A percentile compares a stretch with the other conserved stretches of the same genome.
phyloP scores from a whole-genome alignment of 2,888 invertebrate species.

The Rhopalosiphum nymphaeae region DNA sequence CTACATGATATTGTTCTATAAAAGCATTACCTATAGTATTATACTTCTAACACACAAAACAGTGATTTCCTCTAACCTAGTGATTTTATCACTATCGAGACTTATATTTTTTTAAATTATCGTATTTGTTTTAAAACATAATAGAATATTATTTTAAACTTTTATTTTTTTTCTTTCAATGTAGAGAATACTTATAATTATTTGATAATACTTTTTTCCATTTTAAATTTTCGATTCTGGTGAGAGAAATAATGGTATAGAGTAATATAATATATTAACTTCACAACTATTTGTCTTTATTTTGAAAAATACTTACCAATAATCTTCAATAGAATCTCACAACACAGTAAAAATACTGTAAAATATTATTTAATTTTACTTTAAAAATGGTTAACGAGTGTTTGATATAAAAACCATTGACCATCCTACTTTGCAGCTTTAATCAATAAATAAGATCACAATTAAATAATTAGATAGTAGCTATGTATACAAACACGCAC shows the following conservation, averaged over 20 bases:
- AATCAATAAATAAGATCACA: not conserved
- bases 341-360: not conserved
- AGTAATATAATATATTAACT: not conserved
- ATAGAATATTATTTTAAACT: not conserved
- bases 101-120: not conserved
- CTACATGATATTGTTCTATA: not conserved
- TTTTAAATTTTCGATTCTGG: not conserved
- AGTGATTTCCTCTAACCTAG: not conserved
- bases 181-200: not conserved
- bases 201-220: not conserved
- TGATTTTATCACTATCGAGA: not conserved
- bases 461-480: not conserved
- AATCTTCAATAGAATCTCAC: not conserved
- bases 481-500: not conserved
- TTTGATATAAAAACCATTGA: not conserved
- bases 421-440: not conserved
- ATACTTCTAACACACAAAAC: not conserved
- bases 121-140: not conserved
- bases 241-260: not conserved
- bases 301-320: not conserved
- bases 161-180: not conserved
- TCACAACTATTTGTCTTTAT: not conserved
- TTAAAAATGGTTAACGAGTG: not conserved
- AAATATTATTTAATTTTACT: not conserved
- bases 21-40: not conserved